Evolutionary conservation across 2,888 invertebrate species (phyloP), one percentile per base, ranked within the genome.

Genomic region (Mellilla xanthometata): DNA sequence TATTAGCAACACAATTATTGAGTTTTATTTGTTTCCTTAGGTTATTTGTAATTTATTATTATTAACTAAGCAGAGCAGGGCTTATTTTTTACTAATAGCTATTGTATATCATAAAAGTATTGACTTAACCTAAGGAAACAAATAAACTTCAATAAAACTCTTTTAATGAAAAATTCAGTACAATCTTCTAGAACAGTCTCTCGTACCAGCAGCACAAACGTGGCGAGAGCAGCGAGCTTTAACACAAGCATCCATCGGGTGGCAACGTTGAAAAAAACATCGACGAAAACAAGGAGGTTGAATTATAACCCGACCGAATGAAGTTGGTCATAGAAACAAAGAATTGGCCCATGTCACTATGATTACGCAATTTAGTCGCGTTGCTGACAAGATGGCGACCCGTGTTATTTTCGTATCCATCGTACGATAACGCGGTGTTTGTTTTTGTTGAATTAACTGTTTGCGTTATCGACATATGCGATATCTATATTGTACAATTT

Each of bases 211-310:
- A 19, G 0, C 10, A 13, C 2, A 31, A 30, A 38, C 28, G 41
- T 36, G 24, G 1, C 57, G 43, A 72, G 72, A 44, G 66, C 68
- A 53, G 58, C 12, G 2, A 24, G 65, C 81, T 65, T 81, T 81
- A 75, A 58, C 65, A 22, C 60, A 65, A 67, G 64, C 64, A 71
- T 73, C 69, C 66, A 75, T 71, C 59, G 65, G 73, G 66, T 69
- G 72, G 70, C 64, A 68, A 67, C 68, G 68, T 66, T 59, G 65
- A 76, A 78, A 77, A 77, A 78, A 65, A 60, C 65, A 63, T 67
- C 67, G 68, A 76, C 70, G 72, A 83, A 84, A 85, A 84, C 86
- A 84, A 83, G 83, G 75, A 80, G 85, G 83, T 78, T 76, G 70
- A 63, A 49, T 51, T 61, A 59, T 62, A 73, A 72, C 42, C 65